Base-by-base conservation (phyloP, 2,888 invertebrate species). In the Carpatolechia fugitivella region DNA sequence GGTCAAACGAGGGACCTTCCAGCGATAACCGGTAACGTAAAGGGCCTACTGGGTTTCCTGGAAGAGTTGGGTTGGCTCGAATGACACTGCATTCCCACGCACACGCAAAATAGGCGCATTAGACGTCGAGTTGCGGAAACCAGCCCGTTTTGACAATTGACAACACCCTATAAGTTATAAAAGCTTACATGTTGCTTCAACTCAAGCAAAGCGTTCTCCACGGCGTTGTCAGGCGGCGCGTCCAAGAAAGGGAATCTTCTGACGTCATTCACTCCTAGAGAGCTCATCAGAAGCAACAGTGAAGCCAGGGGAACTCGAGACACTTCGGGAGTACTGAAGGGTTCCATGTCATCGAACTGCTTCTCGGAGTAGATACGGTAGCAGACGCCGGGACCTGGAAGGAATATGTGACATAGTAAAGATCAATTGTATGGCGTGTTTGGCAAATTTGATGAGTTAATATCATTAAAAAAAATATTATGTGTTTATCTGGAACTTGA, bases 201-300 rank as follows among this genome's bases (percentile, higher is more conserved):
- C 54, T 95, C 94, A 55, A 95, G 82, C 60, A 99, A 91, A 0
- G 98, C 95, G 72, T 96, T 96, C 74, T 98, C 98, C 44, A 99
- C 92, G 41, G 94, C 95, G 41, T 95, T 94, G 8, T 92, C 87
- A 0, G 94, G 93, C 0, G 99, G 99, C n/a, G 96, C 92, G 81
- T 99, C 99, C 55, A 99, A 92, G 74, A 99, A 99, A 0, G 99
- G 99, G 85, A 99, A 99, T 66, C 94, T 92, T 54, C 97, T 91
- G 3, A 97, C 95, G 85, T 99, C 96, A 44, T 94, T 96, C 53
- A 99, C 92, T 0, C 99, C 99, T 90, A 99, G 93, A 0, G 98
- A 94, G 53, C 98, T 94, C 98, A 99, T 98, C 75, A 97, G 94
- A 36, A 99, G 89, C 1, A 99, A 85, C 29, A 99, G 91, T 0